Percentiles rank a stretch among this genome's conserved stretches.
phyloP scores from a whole-genome alignment of 2,888 invertebrate genomes.

The Drosophila atroscutellata region DNA sequence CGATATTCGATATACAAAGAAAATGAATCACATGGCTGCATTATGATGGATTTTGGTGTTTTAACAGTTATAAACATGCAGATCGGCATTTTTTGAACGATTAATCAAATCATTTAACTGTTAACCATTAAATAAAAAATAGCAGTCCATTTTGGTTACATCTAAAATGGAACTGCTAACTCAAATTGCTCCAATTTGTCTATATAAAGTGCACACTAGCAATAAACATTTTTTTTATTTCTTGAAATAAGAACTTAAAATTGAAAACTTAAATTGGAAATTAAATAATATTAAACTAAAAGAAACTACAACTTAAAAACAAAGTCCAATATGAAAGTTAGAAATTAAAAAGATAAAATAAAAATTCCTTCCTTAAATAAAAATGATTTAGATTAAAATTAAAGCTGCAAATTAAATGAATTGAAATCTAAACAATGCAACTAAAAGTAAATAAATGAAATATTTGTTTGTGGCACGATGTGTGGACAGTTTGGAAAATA shows the following conservation, averaged over 20 bases:
- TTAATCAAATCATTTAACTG: neutral
- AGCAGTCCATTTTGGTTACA: neutral
- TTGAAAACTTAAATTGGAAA: neutral
- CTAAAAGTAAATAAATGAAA: neutral
- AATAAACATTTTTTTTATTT: neutral
- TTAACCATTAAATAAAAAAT: neutral
- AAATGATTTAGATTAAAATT: no score
- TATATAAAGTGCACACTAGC: neutral
- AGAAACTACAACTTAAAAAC: neutral
- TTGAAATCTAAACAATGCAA: neutral
- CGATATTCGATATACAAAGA: slow-evolving; percentile 12
- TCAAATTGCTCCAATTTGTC: neutral
- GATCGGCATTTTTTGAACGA: neutral
- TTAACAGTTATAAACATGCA: slow-evolving; percentile 9
- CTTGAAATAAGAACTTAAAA: neutral
- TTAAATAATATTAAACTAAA: neutral
- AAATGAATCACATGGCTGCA: slow-evolving; percentile 2
- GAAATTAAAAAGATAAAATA: neutral
- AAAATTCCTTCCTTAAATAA: no score
- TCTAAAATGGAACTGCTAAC: neutral
- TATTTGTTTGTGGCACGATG: neutral
- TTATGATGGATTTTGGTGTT: slow-evolving; percentile 8
- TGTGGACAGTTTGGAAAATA: neutral
- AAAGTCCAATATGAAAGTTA: neutral
- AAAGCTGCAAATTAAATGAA: no score